phyloP scores from a whole-genome alignment of 2,888 invertebrate genomes.

The Melanotus villosus region DNA sequence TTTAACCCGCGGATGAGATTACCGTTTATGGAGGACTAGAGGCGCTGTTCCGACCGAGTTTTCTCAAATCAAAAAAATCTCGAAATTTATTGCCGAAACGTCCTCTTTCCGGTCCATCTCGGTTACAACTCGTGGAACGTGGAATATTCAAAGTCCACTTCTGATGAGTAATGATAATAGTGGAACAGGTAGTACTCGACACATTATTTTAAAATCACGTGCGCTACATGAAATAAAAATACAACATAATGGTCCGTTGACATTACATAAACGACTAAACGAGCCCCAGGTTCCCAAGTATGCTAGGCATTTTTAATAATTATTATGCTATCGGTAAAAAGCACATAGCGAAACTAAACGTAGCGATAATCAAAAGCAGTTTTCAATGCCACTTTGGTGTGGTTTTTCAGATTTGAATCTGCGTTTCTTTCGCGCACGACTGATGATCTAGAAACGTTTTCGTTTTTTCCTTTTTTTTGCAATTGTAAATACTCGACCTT shows the following conservation, averaged over 20 bases:
- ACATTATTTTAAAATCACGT: background rate
- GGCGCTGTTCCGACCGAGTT: slow-evolving; percentile 5
- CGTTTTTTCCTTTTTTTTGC: background rate
- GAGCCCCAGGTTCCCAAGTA: background rate
- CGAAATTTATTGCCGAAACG: background rate
- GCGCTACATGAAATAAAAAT: background rate
- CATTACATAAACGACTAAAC: background rate
- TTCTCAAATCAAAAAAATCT: background rate
- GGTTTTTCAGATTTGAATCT: background rate
- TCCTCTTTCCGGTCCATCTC: background rate
- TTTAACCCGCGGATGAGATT: background rate
- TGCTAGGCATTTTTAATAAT: background rate
- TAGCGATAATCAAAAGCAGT: background rate
- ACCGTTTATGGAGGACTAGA: background rate
- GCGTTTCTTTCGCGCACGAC: slow-evolving; percentile 8
- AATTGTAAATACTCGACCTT: background rate
- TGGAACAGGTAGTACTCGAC: background rate
- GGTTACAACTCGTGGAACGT: background rate
- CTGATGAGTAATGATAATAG: background rate
- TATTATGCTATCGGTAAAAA: background rate
- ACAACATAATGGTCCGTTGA: background rate
- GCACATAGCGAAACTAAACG: background rate
- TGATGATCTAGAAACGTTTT: slow-evolving; percentile 9
- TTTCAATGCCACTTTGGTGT: background rate
- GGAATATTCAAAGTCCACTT: background rate